These are phyloP conservation scores for Chrysotoxum bicinctum DNA, from an alignment of 2,888 invertebrate species.

Conservation along the genomic window DNA sequence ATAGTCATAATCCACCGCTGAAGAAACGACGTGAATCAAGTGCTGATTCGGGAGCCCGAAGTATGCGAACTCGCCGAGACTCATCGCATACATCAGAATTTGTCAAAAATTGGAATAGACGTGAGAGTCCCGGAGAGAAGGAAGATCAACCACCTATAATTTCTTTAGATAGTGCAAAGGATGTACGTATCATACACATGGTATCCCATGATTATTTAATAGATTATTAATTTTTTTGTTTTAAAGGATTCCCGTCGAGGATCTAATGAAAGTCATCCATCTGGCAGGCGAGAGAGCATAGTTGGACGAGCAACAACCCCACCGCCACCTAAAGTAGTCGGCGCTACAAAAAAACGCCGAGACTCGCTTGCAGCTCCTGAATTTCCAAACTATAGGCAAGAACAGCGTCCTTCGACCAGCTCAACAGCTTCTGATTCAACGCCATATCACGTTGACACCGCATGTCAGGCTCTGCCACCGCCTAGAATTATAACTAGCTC, in stretches of 20 bases:
- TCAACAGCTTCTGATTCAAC: slow-evolving; percentile 89
- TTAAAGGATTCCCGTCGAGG: slow-evolving; percentile 83
- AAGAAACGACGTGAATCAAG: slow-evolving; percentile 93
- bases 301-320: slow-evolving; percentile 82
- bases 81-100: slow-evolving; percentile 89
- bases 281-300: slow-evolving; percentile 88
- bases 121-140: slow-evolving; percentile 83
- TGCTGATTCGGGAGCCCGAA: slow-evolving; percentile 92
- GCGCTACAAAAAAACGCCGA: slow-evolving; percentile 85
- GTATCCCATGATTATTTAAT: not conserved
- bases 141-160: slow-evolving; percentile 77
- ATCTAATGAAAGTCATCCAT: slow-evolving; percentile 86
- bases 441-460: slow-evolving; percentile 85
- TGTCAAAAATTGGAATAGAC: slow-evolving; percentile 87
- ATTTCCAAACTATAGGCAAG: slow-evolving; percentile 83
- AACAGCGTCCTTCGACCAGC: slow-evolving; percentile 87
- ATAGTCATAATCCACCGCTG: slow-evolving; percentile 82
- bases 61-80: slow-evolving; percentile 88
- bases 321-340: slow-evolving; percentile 84
- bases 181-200: slow-evolving; percentile 56
- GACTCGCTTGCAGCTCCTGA: slow-evolving; percentile 84
- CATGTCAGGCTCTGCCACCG: slow-evolving; percentile 85
- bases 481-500: slow-evolving; percentile 92
- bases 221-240: not conserved
- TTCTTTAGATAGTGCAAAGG: slow-evolving; percentile 70